phyloP scores from a whole-genome alignment of 2,888 invertebrate species.

The Cheilosia pagana region DNA sequence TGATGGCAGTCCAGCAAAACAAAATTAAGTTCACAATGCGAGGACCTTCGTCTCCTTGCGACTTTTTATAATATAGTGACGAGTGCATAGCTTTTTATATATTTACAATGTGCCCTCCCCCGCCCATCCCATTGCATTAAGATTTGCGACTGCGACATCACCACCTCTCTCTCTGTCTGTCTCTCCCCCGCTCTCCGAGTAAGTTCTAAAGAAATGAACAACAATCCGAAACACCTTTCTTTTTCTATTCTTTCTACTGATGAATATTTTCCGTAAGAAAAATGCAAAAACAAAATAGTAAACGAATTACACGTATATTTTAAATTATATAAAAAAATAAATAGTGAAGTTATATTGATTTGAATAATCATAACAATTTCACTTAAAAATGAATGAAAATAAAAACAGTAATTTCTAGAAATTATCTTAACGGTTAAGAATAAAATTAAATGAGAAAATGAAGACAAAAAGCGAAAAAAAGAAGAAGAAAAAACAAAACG shows the following conservation, averaged over 20 bases:
- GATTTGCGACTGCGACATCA: slow-evolving; percentile 3
- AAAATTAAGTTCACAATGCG: slow-evolving; percentile 20
- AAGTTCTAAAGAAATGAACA: slow-evolving; percentile 24
- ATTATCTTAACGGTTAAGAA: slow-evolving; percentile 76
- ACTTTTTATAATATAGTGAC: slow-evolving; percentile 47
- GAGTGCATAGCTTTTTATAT: slow-evolving; percentile 70
- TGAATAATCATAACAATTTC: slow-evolving; percentile 63
- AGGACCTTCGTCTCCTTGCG: slow-evolving; percentile 32
- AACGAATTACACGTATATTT: slow-evolving; percentile 70
- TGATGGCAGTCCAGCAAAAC: slow-evolving; percentile 19
- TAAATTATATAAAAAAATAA: slow-evolving; percentile 68
- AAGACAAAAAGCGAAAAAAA: slow-evolving; percentile 61
- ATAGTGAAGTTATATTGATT: slow-evolving; percentile 74
- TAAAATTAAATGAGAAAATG: slow-evolving; percentile 75
- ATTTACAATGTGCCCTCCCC: slow-evolving; percentile 66
- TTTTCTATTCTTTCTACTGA: slow-evolving; percentile 49
- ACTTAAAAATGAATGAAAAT: slow-evolving; percentile 57
- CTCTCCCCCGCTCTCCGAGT: not conserved
- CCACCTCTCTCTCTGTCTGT: not conserved
- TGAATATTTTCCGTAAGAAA: slow-evolving; percentile 54
- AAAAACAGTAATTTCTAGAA: slow-evolving; percentile 65
- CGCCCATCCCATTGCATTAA: slow-evolving; percentile 49
- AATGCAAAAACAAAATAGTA: slow-evolving; percentile 64
- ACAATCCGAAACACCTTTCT: slow-evolving; percentile 36
- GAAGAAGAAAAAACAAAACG: slow-evolving; percentile 51